Evolutionary conservation across 2,113 vertebrate genomes (phyloP).

Genomic region (Phylloscopus whistleri): DNA sequence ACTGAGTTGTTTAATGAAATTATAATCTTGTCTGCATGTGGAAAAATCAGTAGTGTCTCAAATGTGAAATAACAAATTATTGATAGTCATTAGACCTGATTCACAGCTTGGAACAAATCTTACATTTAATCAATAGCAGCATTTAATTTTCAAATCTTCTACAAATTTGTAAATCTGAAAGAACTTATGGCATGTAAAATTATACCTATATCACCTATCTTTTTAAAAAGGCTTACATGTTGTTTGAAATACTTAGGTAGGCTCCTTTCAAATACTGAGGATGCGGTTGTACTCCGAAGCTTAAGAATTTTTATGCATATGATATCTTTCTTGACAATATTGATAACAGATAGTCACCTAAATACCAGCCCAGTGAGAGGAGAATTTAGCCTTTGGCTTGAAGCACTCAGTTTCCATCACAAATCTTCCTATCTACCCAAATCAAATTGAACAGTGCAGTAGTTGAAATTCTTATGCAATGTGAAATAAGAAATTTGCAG

Average conservation of each 20-base stretch:
- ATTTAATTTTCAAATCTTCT: conserved; percentile 10
- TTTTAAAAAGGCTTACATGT: background rate
- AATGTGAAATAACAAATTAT: conserved; percentile 25
- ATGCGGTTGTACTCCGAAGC: background rate
- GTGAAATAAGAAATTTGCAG: background rate
- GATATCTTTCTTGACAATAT: background rate
- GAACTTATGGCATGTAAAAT: background rate
- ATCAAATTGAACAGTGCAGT: background rate
- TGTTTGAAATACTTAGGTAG: background rate
- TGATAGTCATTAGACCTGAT: background rate
- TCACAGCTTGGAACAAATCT: background rate
- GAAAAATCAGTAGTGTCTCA: conserved; percentile 10
- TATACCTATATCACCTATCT: background rate
- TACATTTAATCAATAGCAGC: conserved; percentile 5
- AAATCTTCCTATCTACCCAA: background rate
- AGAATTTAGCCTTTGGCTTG: background rate
- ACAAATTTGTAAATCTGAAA: background rate
- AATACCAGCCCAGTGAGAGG: background rate
- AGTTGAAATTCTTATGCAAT: background rate
- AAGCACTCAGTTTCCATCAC: background rate
- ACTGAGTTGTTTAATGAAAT: conserved; percentile 27
- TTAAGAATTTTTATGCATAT: background rate
- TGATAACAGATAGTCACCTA: background rate
- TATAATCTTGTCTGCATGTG: background rate
- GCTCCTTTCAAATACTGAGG: background rate